Conservation (phyloP, 2,113 vertebrate species). For the Neodontobutis hainanensis region DNA sequence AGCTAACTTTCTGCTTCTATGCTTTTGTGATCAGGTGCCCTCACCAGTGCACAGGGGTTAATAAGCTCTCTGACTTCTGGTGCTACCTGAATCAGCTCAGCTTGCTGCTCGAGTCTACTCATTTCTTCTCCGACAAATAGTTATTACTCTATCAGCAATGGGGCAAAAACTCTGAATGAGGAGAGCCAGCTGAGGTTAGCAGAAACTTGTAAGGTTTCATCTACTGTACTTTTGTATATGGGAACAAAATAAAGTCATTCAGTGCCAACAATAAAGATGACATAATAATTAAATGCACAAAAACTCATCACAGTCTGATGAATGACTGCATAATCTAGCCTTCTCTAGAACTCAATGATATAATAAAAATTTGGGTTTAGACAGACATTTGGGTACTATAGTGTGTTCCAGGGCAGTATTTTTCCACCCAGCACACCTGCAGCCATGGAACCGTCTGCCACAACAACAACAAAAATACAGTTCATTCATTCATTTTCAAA, state of each 20-base stretch:
- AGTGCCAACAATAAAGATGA: conserved; percentile 39
- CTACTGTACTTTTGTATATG: background rate
- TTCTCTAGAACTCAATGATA: conserved; percentile 33
- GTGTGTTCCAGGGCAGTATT: no score
- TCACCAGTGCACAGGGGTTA: conserved; percentile 24
- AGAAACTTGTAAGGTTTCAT: background rate
- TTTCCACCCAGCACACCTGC: no score
- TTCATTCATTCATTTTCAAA: no score
- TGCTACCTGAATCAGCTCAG: conserved; percentile 30
- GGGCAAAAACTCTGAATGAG: conserved; percentile 6
- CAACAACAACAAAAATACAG: no score
- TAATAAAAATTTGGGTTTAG: background rate
- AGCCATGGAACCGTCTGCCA: no score
- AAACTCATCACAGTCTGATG: conserved; percentile 29
- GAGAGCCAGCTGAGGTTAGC: background rate
- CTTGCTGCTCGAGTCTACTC: conserved; percentile 33
- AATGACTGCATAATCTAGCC: conserved; percentile 35
- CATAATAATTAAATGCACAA: conserved; percentile 1
- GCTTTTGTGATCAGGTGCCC: conserved; percentile 15
- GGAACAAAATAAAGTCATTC: background rate
- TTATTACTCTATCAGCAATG: conserved; percentile 9
- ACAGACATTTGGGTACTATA: no score
- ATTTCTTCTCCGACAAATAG: conserved; percentile 22
- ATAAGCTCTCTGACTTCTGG: conserved; percentile 44
- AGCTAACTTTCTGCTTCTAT: conserved; percentile 9